Conservation (phyloP, 2,888 invertebrate genomes). For the Hypselothyrea guttata region DNA sequence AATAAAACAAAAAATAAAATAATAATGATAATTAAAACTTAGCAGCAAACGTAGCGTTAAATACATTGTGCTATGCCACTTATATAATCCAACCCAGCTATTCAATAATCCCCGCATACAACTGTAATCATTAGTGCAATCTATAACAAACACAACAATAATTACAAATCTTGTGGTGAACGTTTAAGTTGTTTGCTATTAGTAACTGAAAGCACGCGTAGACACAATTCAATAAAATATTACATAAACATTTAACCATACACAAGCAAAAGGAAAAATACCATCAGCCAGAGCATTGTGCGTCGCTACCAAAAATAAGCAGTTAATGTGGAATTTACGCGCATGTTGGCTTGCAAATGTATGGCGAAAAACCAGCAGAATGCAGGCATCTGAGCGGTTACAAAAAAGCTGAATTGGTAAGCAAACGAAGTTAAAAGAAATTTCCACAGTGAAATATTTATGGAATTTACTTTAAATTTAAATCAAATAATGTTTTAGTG, state of each 20-base stretch:
- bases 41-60: constrained; percentile 32
- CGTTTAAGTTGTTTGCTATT: constrained; percentile 12
- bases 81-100: constrained; percentile 39
- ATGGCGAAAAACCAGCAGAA: too few species aligned
- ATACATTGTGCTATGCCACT: constrained; percentile 21
- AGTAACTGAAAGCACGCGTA: constrained; percentile 50
- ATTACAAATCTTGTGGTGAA: too few species aligned
- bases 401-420: too few species aligned
- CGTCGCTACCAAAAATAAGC: constrained; percentile 10
- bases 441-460: too few species aligned
- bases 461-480: too few species aligned
- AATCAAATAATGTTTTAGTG: too few species aligned
- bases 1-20: neutral
- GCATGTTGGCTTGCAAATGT: too few species aligned
- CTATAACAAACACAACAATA: constrained; percentile 11
- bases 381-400: neutral
- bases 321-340: neutral
- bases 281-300: constrained; percentile 26
- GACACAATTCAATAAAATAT: constrained; percentile 6
- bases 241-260: neutral
- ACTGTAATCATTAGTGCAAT: constrained; percentile 45
- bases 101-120: constrained; percentile 24
- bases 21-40: too few species aligned
- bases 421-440: too few species aligned
- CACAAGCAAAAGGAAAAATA: constrained; percentile 1